phyloP scores from a whole-genome alignment of 2,888 invertebrate genomes.

The Rhingia rostrata region DNA sequence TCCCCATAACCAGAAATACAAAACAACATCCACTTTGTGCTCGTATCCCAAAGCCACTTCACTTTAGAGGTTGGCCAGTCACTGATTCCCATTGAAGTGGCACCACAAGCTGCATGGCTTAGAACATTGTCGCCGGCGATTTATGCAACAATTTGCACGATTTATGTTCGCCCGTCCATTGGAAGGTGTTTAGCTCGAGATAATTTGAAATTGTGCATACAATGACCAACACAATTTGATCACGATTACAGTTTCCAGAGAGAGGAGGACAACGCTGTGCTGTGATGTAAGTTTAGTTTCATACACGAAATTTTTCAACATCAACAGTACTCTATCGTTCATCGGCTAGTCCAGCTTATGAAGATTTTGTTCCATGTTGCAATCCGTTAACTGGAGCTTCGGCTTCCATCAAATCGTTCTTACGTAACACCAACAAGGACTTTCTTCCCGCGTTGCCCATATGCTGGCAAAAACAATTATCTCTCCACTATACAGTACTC shows the following conservation, averaged over 20 bases:
- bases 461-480: slow-evolving; percentile 16
- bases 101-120: slow-evolving; percentile 22
- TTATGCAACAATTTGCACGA: slow-evolving; percentile 57
- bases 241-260: slow-evolving; percentile 27
- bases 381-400: no score
- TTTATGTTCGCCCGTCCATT: slow-evolving; percentile 11
- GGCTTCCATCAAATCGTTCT: no score
- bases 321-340: not conserved
- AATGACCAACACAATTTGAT: slow-evolving; percentile 36
- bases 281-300: not conserved
- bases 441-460: not conserved
- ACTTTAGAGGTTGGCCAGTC: not conserved
- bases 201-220: slow-evolving; percentile 22
- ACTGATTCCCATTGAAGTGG: slow-evolving; percentile 4
- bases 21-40: no score
- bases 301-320: not conserved
- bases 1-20: no score
- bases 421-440: slow-evolving; percentile 1
- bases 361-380: no score
- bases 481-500: slow-evolving; percentile 1
- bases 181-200: slow-evolving; percentile 21
- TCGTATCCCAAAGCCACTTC: no score
- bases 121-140: slow-evolving; percentile 35
- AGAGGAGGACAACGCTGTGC: slow-evolving; percentile 19
- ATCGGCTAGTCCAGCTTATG: not conserved